Evolutionary conservation across 2,888 invertebrate genomes (phyloP), one percentile per base, ranked within the genome.

Genomic region (Drosophila sordidapex): DNA sequence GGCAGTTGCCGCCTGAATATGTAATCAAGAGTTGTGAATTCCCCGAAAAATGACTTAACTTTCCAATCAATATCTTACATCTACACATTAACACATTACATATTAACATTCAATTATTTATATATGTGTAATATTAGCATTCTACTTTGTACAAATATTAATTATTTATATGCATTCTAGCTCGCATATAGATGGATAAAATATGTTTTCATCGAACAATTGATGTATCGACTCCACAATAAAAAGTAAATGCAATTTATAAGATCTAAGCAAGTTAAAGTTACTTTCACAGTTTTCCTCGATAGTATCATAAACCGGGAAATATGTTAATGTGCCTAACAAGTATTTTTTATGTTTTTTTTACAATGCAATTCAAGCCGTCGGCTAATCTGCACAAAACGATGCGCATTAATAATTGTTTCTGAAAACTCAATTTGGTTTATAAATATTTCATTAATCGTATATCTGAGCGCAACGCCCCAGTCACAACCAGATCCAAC

Each of bases 361-460:
- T 36, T 40, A 15, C 49, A 70, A 66, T 75, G 75, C 48, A 57
- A 80, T 79, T 79, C 80, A 80, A 62, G 79, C 79, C 81, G 81
- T 51, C 80, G 79, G 79, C 80, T 49, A 80, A 79, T 65, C 60
- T 60, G 56, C 67, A 31, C 71, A 61, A 70, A 70, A 49, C 54
- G 70, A 48, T 29, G 71, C 69, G 81, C 79, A 80, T 79, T 73
- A 73, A 79, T 79, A 79, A 79, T 81, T 74, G 81, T 72, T 86
- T 86, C 71, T 88, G 83, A 84, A 84, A 84, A 86, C 84, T 84
- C 89, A 84, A 84, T 84, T 84, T 87, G 72, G 87, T 60, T 85
- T 87, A 83, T 83, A 83, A 87, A 87, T 87, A 83, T 83, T 83
- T 85, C 85, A 83, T 83, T 83, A 83, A 80, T 80, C 85, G 78